Percentiles rank a stretch among this genome's conserved stretches.
Conservation (phyloP, 2,888 invertebrate species). For the Fissipunctia ypsillon region DNA sequence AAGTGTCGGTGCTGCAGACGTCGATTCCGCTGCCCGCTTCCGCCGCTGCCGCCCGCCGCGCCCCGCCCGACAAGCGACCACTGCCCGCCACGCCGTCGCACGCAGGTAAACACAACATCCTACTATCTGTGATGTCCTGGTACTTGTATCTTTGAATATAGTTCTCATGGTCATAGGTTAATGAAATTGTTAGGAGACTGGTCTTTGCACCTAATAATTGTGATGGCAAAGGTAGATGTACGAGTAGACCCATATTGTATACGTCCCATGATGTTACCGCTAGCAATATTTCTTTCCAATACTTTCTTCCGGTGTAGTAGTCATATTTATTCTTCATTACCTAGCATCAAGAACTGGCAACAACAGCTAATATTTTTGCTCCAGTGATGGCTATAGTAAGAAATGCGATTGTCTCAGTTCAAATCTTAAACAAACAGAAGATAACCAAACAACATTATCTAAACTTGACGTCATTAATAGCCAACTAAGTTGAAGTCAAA, state of each 20-base stretch:
- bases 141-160: conserved; percentile 18
- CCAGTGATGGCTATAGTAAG: not conserved
- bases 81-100: conserved; percentile 92
- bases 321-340: not conserved
- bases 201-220: not conserved
- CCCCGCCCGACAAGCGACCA: conserved; percentile 95
- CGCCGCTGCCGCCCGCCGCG: conserved; percentile 93
- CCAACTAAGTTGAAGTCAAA: too few relatives aligned
- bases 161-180: not conserved
- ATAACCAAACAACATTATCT: not conserved
- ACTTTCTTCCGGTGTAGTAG: not conserved
- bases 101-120: conserved; percentile 72
- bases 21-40: conserved; percentile 95
- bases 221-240: not conserved
- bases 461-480: not conserved
- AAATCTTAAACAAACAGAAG: conserved; percentile 4
- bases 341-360: not conserved
- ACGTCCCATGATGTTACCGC: too few relatives aligned
- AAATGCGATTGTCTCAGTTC: not conserved
- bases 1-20: conserved; percentile 93
- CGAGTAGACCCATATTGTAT: too few relatives aligned
- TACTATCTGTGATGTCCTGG: conserved; percentile 31
- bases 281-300: not conserved
- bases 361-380: not conserved
- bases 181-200: conserved; percentile 2